Conservation (phyloP, 2,797 vertebrate genomes). For the Enteromius trimaculatus region DNA sequence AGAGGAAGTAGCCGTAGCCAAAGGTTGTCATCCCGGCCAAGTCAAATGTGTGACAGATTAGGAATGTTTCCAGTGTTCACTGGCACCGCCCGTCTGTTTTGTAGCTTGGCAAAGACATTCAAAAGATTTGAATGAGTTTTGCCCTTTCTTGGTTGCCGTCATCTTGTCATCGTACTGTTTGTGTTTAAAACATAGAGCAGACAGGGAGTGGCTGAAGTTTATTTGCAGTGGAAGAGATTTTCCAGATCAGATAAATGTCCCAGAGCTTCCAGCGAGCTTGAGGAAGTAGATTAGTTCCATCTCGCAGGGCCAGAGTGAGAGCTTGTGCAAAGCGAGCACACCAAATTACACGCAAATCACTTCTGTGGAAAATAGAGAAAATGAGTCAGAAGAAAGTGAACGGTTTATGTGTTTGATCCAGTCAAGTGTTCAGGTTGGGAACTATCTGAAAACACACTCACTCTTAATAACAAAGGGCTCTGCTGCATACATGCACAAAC, state of each 20-base stretch:
- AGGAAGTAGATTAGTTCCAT: constrained; percentile 34
- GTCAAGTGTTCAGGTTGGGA: neutral
- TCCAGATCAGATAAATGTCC: constrained; percentile 28
- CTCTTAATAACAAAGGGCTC: neutral
- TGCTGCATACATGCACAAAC: neutral
- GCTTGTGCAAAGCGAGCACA: neutral
- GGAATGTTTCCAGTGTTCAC: constrained; percentile 33
- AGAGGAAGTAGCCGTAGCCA: constrained; percentile 24
- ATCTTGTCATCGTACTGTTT: constrained; percentile 20
- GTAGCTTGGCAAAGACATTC: neutral
- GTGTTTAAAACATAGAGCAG: neutral
- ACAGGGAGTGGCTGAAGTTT: neutral
- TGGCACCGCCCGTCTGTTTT: constrained; percentile 5
- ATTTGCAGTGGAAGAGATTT: constrained; percentile 8
- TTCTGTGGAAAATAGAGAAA: constrained; percentile 1
- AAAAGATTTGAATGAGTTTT: constrained; percentile 23
- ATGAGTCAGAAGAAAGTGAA: neutral
- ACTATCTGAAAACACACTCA: neutral
- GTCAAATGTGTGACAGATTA: constrained; percentile 42
- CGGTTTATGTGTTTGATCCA: neutral
- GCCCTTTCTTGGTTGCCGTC: constrained; percentile 30
- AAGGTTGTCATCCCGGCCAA: constrained; percentile 38
- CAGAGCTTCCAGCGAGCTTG: neutral
- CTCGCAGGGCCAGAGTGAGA: neutral
- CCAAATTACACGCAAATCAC: neutral